Evolutionary conservation across 2,797 vertebrate genomes (phyloP).

Genomic region (Enteromius unitaeniatus): DNA sequence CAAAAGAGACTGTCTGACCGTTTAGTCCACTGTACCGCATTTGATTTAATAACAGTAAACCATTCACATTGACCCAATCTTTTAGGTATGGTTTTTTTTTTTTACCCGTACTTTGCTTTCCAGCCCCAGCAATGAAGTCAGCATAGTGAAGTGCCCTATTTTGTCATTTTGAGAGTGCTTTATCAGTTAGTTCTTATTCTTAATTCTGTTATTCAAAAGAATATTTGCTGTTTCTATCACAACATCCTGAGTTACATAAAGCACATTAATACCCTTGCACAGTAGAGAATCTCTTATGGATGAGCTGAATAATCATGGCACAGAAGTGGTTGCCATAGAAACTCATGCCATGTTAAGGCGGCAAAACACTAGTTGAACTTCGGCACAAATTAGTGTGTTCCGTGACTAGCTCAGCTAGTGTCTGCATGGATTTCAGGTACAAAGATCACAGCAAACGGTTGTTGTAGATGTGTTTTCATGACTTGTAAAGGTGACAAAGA

Average conservation of each 20-base stretch:
- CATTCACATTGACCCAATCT: constrained; percentile 3
- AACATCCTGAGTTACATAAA: constrained; percentile 43
- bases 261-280: constrained; percentile 36
- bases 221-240: constrained; percentile 25
- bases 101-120: neutral
- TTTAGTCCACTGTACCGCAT: constrained; percentile 23
- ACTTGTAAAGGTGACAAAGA: constrained; percentile 22
- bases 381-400: constrained; percentile 45
- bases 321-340: constrained; percentile 61
- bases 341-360: constrained; percentile 49
- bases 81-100: neutral
- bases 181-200: neutral
- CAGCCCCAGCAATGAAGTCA: neutral
- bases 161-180: neutral
- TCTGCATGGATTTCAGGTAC: neutral
- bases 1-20: constrained; percentile 31
- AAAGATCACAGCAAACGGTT: constrained; percentile 31
- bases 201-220: neutral
- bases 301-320: constrained; percentile 43
- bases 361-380: constrained; percentile 55
- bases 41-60: constrained; percentile 3
- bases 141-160: neutral
- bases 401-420: neutral
- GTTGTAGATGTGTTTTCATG: constrained; percentile 33
- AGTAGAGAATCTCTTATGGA: constrained; percentile 39